Base-by-base conservation (phyloP, 2,797 vertebrate species). In the Rhincodon typus region DNA sequence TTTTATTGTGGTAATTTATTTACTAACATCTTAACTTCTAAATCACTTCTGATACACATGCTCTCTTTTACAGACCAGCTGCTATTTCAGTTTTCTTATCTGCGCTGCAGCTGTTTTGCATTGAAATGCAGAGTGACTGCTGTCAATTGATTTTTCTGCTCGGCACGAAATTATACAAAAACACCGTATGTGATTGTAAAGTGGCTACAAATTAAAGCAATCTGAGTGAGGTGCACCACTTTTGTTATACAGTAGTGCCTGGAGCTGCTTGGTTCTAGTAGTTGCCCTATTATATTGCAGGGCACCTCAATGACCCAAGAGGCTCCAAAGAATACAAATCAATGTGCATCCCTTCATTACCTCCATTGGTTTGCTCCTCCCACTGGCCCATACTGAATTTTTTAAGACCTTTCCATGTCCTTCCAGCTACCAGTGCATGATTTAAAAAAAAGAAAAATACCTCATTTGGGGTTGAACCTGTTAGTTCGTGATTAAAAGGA, bases 1-100 rank as follows among this genome's bases (percentile, higher is more conserved):
- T 94, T 94, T 67, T 69, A 94, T 94, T 94, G 91, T 17, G n/a
- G 91, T 27, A 94, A 94, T 94, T 94, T 94, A 94, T 94, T 94
- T 94, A 70, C 93, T 46, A 42, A 72, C 93, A 72, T 94, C 67
- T 94, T 94, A 94, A 70, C 38, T 94, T 46, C 38, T 72, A 94
- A 91, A 91, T 57, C 53, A 94, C 38, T 70, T n/a, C 66, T 72
- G 25, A 72, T 72, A 46, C 72, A 46, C 38, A 72, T 72, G 67
- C 19, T 42, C 91, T 70, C 66, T 62, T 90, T 90, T 34, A 90
- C 30, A 66, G 15, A 62, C 30, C 17, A 62, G 53, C 30, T 70
- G 67, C 21, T 94, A 72, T 70, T 94, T 94, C 93, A 94, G 67
- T 94, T 72, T 94, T 94, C 67, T 94, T 15, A 69, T 69, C 93